These are phyloP conservation scores for Falcaria lacertinaria DNA, from an alignment of 2,888 invertebrate species.

Conservation along the genomic window DNA sequence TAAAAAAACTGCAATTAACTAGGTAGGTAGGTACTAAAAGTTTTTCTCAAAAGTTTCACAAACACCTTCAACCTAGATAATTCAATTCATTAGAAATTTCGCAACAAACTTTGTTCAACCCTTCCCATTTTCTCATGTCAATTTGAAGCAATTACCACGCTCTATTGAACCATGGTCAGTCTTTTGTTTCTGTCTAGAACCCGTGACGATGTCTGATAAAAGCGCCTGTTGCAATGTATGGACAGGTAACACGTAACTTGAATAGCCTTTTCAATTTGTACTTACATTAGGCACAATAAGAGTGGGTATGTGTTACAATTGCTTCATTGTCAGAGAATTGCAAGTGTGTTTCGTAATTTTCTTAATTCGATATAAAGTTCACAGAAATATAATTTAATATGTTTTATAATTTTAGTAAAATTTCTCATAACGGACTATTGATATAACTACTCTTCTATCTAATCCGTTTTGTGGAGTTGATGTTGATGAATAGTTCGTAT, in stretches of 20 bases:
- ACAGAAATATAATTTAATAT: too few species aligned
- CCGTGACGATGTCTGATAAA: slow-evolving; percentile 51
- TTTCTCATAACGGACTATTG: too few species aligned
- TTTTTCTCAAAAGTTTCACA: too few species aligned
- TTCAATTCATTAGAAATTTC: neutral
- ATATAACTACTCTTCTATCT: too few species aligned
- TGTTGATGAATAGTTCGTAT: too few species aligned
- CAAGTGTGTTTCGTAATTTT: too few species aligned
- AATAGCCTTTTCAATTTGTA: neutral
- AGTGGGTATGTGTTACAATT: neutral
- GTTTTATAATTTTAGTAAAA: too few species aligned
- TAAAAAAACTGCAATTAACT: too few species aligned
- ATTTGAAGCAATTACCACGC: slow-evolving; percentile 65
- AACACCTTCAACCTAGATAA: neutral
- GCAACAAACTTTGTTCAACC: slow-evolving; percentile 7
- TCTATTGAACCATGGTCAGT: slow-evolving; percentile 66
- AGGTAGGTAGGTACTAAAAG: too few species aligned
- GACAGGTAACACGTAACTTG: slow-evolving; percentile 2
- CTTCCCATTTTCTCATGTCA: slow-evolving; percentile 65
- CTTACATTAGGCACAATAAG: neutral
- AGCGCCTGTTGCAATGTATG: slow-evolving; percentile 18
- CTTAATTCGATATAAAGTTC: too few species aligned
- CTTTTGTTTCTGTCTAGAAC: slow-evolving; percentile 54
- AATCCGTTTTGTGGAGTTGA: too few species aligned
- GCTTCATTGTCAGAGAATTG: neutral